Conservation (phyloP, 2,888 invertebrate genomes). For the Cataglyphis cursor region DNA sequence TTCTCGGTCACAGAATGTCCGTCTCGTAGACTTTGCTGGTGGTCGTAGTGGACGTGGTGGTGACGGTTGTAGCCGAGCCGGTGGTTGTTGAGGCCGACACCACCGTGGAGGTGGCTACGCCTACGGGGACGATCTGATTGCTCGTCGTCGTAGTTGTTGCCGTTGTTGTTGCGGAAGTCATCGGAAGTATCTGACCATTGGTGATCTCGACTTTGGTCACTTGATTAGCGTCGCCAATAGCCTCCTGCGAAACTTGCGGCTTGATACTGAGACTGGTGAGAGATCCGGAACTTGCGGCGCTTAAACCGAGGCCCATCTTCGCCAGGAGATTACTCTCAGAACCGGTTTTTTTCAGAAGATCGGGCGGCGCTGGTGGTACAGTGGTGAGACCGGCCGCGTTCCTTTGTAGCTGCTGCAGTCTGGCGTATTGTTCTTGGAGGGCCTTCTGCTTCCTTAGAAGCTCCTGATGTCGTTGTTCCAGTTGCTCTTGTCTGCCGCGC, state of each 20-base stretch:
- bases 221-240: slow-evolving; percentile 45
- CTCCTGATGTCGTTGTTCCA: slow-evolving; percentile 96
- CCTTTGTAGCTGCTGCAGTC: slow-evolving; percentile 95
- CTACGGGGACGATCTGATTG: neutral
- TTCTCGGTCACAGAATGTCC: slow-evolving; percentile 94
- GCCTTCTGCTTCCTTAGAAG: slow-evolving; percentile 95
- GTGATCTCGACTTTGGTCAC: slow-evolving; percentile 10
- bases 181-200: slow-evolving; percentile 54
- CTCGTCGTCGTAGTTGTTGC: slow-evolving; percentile 68
- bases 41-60: slow-evolving; percentile 87
- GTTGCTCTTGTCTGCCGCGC: slow-evolving; percentile 91
- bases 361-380: slow-evolving; percentile 89
- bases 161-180: slow-evolving; percentile 68
- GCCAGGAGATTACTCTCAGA: slow-evolving; percentile 95
- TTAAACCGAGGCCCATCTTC: slow-evolving; percentile 92
- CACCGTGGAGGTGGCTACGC: slow-evolving; percentile 5
- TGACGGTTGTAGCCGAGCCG: slow-evolving; percentile 70
- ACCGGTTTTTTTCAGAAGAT: slow-evolving; percentile 93
- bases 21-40: slow-evolving; percentile 96
- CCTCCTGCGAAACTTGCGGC: slow-evolving; percentile 70
- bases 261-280: slow-evolving; percentile 89
- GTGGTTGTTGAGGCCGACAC: neutral
- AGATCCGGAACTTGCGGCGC: slow-evolving; percentile 89
- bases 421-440: slow-evolving; percentile 96
- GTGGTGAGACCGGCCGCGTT: slow-evolving; percentile 90